Evolutionary conservation across 2,113 vertebrate species (phyloP), one percentile per base, ranked within the genome.

Genomic region (Centropus bengalensis): DNA sequence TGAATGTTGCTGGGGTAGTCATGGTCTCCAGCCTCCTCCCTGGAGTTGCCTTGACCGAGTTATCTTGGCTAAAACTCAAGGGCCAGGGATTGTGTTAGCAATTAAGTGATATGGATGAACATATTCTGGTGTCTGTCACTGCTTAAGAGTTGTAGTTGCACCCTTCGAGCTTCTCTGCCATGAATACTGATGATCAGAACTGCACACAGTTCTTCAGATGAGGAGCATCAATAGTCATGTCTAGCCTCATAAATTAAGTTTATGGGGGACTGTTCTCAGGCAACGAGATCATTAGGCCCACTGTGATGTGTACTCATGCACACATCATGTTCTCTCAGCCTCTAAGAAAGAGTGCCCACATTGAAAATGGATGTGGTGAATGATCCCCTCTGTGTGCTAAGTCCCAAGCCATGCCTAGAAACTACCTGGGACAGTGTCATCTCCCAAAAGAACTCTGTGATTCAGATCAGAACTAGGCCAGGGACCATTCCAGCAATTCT

Each of bases 181-280:
- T 13, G n/a, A 66, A 73, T 28, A 44, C 1, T 12, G 54, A 64
- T 69, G 30, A 33, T 20, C 38, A 86, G 69, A 84, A 47, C 32
- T n/a, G 49, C 75, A 30, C 42, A 44, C 9, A 21, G 30, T 36
- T 49, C 18, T 63, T 69, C 56, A 52, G 38, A 24, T 0, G 3
- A 89, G 40, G 30, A 76, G 18, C 32, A 3, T 56, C 70, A 40
- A 24, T 21, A 19, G 24, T 11, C 67, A 6, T 55, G 38, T 59
- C 30, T 70, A 28, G 8, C 30, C 47, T 52, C 40, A 47, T 30
- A 59, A 82, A 55, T 24, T 20, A 42, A 77, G 82, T 63, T 36
- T 62, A 44, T 0, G 1, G 63, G 60, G 47, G 56, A 10, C 52
- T 0, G 0, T 63, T 67, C 52, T 56, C 16, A 60, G n/a, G 13